phyloP scores from a whole-genome alignment of 2,113 vertebrate species.

The Pitta sordida region DNA sequence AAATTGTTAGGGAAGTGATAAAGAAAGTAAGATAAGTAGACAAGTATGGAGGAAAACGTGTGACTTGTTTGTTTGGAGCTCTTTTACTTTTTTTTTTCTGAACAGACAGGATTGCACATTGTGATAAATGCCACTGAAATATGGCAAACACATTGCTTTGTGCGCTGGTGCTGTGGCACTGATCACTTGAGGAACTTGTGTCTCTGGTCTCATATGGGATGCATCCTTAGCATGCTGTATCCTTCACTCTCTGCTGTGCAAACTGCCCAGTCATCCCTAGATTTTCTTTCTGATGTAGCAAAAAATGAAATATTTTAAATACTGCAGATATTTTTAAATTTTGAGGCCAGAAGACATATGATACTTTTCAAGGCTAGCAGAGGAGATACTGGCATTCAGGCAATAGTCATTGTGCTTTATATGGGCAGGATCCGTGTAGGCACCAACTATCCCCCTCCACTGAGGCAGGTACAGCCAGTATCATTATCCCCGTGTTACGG shows the following conservation, averaged over 20 bases:
- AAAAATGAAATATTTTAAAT: background rate
- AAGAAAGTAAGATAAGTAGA: background rate
- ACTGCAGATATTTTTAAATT: background rate
- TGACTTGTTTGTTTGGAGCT: background rate
- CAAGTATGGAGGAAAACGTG: background rate
- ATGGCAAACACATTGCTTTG: background rate
- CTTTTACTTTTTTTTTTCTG: background rate
- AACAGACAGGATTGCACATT: background rate
- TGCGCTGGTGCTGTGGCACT: background rate
- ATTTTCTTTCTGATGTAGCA: background rate
- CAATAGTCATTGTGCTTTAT: background rate
- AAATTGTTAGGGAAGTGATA: background rate
- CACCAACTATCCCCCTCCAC: background rate
- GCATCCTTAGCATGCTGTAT: fast-evolving
- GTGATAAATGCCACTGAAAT: background rate
- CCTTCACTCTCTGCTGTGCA: background rate
- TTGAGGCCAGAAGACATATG: background rate
- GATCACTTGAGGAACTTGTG: background rate
- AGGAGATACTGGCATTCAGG: background rate
- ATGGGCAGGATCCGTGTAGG: background rate
- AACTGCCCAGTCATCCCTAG: fast-evolving
- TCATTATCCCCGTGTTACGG: background rate
- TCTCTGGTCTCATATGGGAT: background rate
- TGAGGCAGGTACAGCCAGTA: background rate
- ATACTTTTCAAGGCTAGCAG: background rate